Conservation (phyloP, 2,797 vertebrate species). For the Cynodonichthys magdalenae region DNA sequence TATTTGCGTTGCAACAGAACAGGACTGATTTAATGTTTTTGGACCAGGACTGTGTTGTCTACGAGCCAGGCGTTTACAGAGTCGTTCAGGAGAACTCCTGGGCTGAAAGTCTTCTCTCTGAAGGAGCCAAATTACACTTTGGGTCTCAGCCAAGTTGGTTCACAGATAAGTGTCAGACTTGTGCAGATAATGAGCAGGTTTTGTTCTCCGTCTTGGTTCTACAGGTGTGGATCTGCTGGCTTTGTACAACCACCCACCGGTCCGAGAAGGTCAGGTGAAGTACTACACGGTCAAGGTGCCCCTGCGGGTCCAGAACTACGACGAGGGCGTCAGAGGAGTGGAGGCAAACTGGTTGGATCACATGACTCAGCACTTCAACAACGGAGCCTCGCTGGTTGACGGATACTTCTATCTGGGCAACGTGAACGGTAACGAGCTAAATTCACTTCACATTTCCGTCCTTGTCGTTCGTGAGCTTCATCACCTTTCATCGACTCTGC, state of each 20-base stretch:
- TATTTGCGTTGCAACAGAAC: constrained; percentile 8
- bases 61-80: constrained; percentile 21
- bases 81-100: constrained; percentile 23
- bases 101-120: constrained; percentile 28
- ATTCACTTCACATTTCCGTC: background rate
- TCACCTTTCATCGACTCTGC: background rate
- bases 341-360: constrained; percentile 98
- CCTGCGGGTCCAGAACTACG: constrained; percentile 87
- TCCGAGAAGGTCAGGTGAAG: constrained; percentile 81
- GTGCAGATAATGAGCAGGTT: background rate
- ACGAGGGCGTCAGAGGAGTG: constrained; percentile 84
- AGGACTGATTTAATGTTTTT: background rate
- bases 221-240: constrained; percentile 88
- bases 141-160: constrained; percentile 31
- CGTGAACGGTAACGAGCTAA: constrained; percentile 79
- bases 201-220: constrained; percentile 14
- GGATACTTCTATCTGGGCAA: constrained; percentile 91
- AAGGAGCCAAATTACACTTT: constrained; percentile 39
- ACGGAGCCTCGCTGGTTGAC: constrained; percentile 91
- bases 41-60: constrained; percentile 1
- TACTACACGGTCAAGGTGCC: constrained; percentile 95
- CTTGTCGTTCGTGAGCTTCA: background rate
- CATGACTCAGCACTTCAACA: constrained; percentile 98
- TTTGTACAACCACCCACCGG: constrained; percentile 90
- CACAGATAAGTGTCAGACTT: constrained; percentile 26